A percentile compares a stretch with the other conserved stretches of the same genome.
These are phyloP conservation scores for Rapana venosa DNA, from an alignment of 2,888 invertebrate species.

Conservation along the genomic window DNA sequence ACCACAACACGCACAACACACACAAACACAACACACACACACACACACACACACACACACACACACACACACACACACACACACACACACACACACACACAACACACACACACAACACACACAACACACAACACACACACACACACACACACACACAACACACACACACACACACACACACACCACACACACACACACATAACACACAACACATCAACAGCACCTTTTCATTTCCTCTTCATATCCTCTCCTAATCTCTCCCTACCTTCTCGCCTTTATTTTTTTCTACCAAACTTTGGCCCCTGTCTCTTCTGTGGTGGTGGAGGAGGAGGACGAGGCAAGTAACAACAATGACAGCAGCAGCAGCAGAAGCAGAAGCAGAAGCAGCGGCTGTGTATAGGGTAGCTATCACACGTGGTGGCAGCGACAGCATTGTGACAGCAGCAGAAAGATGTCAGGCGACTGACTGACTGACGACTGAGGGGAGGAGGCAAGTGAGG, in stretches of 20 bases:
- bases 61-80: neutral
- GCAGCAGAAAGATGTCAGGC: neutral
- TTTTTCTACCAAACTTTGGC: neutral
- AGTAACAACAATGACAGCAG: too few relatives aligned
- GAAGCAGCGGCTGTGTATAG: too few relatives aligned
- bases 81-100: too few relatives aligned
- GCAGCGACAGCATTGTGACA: neutral
- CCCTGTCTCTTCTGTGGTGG: neutral
- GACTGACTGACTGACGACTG: too few relatives aligned
- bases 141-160: too few relatives aligned
- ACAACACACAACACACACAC: neutral
- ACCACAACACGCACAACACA: too few relatives aligned
- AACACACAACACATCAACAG: neutral
- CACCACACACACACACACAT: too few relatives aligned
- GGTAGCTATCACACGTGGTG: neutral
- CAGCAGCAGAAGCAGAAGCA: too few relatives aligned
- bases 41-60: constrained; percentile 24
- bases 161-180: neutral
- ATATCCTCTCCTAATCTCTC: neutral
- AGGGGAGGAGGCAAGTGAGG: neutral
- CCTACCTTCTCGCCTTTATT: neutral
- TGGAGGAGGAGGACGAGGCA: too few relatives aligned
- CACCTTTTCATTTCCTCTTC: neutral
- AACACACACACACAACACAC: neutral
- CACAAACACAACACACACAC: constrained; percentile 15